Base-by-base conservation (phyloP, 2,888 invertebrate species). In the Drosophila rellima region DNA sequence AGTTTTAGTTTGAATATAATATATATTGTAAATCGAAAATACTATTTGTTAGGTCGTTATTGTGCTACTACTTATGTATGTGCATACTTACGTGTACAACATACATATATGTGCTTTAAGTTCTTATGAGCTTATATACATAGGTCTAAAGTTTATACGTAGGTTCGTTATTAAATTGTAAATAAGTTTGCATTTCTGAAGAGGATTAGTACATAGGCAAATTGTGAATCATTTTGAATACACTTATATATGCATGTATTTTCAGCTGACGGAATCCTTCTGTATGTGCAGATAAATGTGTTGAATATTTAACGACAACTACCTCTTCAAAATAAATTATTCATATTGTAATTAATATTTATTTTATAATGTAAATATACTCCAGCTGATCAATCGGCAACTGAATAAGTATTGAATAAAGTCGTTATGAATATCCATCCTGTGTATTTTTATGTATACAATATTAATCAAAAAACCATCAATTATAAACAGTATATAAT, bases 281-380 rank as follows among this genome's bases (percentile, higher is more conserved):
- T 18, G 54, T 48, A 17, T 31, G 17, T 37, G 40, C 5, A 33
- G 48, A n/a, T 8, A n/a, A 18, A 55, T 42, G 23, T 47, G 51
- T 63, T 66, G 37, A 56, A 60, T 23, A 50, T 54, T 47, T 42
- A 23, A 51, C 18, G 35, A 48, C 35, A 51, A 63, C 68, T 67
- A 75, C 60, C 77, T 60, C 74, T 52, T 52, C 33, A 56, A 60
- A 37, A 42, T 40, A 20, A 8, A 48, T 55, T 20, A 33, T 39
- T 35, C 10, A 13, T 33, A 37, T 39, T 70, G 39, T 52, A 55
- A 29, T 48, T 33, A 65, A 40, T 74, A 78, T 78, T 77, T 64
- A 68, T 71, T 69, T 61, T 54, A 15, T 64, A 59, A 33, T 51
- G 35, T 47, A 39, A 51, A 47, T 50, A 61, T 50, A 54, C 2